Conservation (phyloP, 2,113 vertebrate genomes). For the Cheilinus undulatus region DNA sequence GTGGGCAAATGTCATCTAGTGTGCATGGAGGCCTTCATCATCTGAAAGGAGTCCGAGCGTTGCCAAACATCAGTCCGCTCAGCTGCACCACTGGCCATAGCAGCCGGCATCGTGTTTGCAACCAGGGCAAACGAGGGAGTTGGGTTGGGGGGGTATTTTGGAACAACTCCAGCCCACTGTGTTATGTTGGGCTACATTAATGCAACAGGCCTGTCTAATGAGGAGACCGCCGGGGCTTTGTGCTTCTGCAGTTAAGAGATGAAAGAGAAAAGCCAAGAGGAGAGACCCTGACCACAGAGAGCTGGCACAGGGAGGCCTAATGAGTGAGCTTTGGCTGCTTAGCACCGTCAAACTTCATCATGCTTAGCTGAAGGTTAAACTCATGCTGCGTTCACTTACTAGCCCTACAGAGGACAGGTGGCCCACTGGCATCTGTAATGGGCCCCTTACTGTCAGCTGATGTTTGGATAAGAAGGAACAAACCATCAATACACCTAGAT, state of each 20-base stretch:
- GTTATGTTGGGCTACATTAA: constrained; percentile 68
- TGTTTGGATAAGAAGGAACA: constrained; percentile 36
- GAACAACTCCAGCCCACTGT: constrained; percentile 58
- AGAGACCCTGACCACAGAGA: constrained; percentile 61
- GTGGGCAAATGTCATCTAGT: constrained; percentile 18
- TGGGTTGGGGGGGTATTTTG: constrained; percentile 50
- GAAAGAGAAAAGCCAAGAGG: constrained; percentile 70
- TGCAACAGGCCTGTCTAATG: constrained; percentile 71
- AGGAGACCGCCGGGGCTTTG: constrained; percentile 69
- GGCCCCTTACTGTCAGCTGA: constrained; percentile 30
- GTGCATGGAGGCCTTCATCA: constrained; percentile 34
- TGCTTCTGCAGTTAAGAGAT: constrained; percentile 65
- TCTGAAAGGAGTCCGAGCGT: constrained; percentile 22
- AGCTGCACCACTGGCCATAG: constrained; percentile 33
- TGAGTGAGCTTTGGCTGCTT: constrained; percentile 65
- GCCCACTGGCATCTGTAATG: constrained; percentile 36
- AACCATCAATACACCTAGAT: constrained; percentile 33
- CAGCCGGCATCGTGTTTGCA: constrained; percentile 33
- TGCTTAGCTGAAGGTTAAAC: constrained; percentile 60
- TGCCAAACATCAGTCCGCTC: constrained; percentile 39
- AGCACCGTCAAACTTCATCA: constrained; percentile 67
- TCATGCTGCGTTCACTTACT: constrained; percentile 43
- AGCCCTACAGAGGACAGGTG: constrained; percentile 61
- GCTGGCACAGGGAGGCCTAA: constrained; percentile 63
- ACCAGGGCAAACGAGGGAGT: constrained; percentile 47